Percentiles rank a stretch among this genome's conserved stretches.
Evolutionary conservation across 2,888 invertebrate genomes (phyloP).

Genomic region (Phlogophora meticulosa): DNA sequence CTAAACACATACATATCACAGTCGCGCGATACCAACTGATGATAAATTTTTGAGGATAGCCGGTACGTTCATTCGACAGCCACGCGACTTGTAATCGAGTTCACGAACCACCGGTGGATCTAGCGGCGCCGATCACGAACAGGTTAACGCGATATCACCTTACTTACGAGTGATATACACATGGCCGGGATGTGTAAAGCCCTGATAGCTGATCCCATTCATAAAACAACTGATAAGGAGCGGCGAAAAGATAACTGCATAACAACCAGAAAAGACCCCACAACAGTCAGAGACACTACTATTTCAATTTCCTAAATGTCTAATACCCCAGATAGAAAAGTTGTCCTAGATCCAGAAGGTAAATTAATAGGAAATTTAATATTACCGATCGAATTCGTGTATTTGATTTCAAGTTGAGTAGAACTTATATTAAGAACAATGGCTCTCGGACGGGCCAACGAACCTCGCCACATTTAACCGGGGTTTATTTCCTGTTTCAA

Average conservation of each 20-base stretch:
- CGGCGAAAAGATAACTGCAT: slow-evolving; percentile 20
- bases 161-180: slow-evolving; percentile 76
- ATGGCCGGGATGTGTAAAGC: slow-evolving; percentile 63
- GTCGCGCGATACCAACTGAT: slow-evolving; percentile 78
- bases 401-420: slow-evolving; percentile 37
- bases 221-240: slow-evolving; percentile 58
- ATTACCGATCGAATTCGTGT: slow-evolving; percentile 9
- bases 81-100: slow-evolving; percentile 82
- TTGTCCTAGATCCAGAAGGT: not conserved
- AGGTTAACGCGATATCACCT: slow-evolving; percentile 76
- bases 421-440: slow-evolving; percentile 58
- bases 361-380: slow-evolving; percentile 1
- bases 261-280: slow-evolving; percentile 19
- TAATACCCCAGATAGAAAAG: not conserved
- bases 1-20: slow-evolving; percentile 80
- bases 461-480: slow-evolving; percentile 47
- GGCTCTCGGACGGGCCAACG: slow-evolving; percentile 48
- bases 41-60: slow-evolving; percentile 85
- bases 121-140: slow-evolving; percentile 77
- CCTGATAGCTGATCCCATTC: slow-evolving; percentile 67
- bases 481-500: slow-evolving; percentile 43
- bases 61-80: slow-evolving; percentile 80
- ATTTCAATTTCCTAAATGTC: not conserved
- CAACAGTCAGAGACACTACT: not conserved
- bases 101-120: slow-evolving; percentile 76